These are phyloP conservation scores for Tauraco hartlaubi DNA, from an alignment of 2,797 vertebrate species.

Conservation along the genomic window DNA sequence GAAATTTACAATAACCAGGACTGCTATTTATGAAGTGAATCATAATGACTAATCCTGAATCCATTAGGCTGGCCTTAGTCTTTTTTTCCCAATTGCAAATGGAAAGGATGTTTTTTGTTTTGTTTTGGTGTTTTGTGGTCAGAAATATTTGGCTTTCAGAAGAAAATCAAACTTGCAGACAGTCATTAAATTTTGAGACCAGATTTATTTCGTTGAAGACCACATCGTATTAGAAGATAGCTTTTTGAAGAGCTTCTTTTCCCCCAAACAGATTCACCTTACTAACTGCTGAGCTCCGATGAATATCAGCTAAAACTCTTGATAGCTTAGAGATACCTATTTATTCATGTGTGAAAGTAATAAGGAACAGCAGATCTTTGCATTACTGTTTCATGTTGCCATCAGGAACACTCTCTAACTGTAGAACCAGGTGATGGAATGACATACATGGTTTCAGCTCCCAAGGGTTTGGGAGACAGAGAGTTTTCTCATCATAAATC, in stretches of 20 bases:
- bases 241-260: background rate
- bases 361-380: background rate
- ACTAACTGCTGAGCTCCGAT: background rate
- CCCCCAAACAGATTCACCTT: background rate
- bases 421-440: background rate
- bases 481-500: background rate
- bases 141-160: background rate
- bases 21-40: conserved; percentile 28
- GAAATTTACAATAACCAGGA: conserved; percentile 4
- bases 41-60: conserved; percentile 25
- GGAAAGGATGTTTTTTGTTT: background rate
- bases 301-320: background rate
- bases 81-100: background rate
- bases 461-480: background rate
- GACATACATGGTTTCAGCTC: background rate
- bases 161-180: background rate
- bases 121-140: background rate
- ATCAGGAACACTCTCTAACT: background rate
- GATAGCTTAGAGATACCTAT: background rate
- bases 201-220: background rate
- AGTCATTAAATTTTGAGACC: background rate
- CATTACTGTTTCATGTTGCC: background rate
- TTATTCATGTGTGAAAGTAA: background rate
- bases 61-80: background rate
- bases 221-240: background rate